Evolutionary conservation across 2,797 vertebrate genomes (phyloP), one percentile per base, ranked within the genome.

Genomic region (Chaetodon trifasciatus): DNA sequence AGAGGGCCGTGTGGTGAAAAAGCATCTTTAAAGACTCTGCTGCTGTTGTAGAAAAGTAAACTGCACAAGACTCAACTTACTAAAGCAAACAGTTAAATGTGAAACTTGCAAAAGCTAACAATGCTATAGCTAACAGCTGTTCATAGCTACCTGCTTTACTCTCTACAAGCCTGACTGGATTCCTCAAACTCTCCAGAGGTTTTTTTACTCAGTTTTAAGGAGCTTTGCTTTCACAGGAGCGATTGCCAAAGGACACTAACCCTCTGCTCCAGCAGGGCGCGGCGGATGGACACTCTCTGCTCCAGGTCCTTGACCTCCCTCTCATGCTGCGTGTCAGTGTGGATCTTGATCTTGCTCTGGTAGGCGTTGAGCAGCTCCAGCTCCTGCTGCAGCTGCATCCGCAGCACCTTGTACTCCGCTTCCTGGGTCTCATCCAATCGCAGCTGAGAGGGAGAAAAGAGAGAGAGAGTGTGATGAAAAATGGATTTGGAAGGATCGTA

Each of bases 341-440:
- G 97, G 91, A 98, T 98, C 95, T 98, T 98, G 93, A 98, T 98
- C 90, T 98, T 98, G 91, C 97, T 98, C 96, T 98, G 97, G 88
- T 98, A 98, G 65, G 97, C 97, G 12, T 98, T 98, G 3, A 98
- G 96, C 74, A 98, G 93, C 90, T 98, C 97, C 85, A 98, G 91
- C 86, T 98, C 97, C 88, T 98, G 97, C 81, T 98, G 97, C 88
- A 98, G 95, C 93, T 98, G 97, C 95, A 97, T 97, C 58, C 96
- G 94, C 82, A 98, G 93, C 72, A 96, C 96, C 91, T 98, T 97
- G 90, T 97, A 98, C 91, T 98, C 97, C 0, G 96, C 96, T 82
- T 98, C 97, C 92, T 98, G 97, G 6, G 97, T 97, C 93, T 98
- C 97, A 61, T 98, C 97, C 92, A 98, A 81, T 69, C 97, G 96